These are phyloP conservation scores for Thermophis baileyi DNA, from an alignment of 2,113 vertebrate genomes.

Conservation along the genomic window DNA sequence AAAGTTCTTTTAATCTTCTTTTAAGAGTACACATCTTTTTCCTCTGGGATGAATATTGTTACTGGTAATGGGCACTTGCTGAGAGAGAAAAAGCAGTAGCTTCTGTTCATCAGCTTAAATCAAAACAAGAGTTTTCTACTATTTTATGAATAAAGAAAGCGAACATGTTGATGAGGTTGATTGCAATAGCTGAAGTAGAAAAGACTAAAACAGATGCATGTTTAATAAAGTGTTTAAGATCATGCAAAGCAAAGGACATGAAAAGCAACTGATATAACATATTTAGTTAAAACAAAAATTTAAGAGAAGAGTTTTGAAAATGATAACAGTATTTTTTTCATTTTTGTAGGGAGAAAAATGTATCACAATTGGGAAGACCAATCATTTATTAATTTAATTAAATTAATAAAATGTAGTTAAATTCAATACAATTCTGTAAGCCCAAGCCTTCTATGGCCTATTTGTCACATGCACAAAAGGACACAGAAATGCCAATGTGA, in stretches of 20 bases:
- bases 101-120: slow-evolving; percentile 57
- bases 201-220: slow-evolving; percentile 36
- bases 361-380: not conserved
- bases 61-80: slow-evolving; percentile 41
- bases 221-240: slow-evolving; percentile 38
- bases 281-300: not conserved
- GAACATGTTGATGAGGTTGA: slow-evolving; percentile 50
- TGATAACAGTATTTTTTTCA: not conserved
- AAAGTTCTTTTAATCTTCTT: slow-evolving; percentile 54
- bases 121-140: slow-evolving; percentile 54
- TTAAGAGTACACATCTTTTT: slow-evolving; percentile 49
- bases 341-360: not conserved
- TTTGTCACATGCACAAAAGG: not conserved
- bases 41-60: slow-evolving; percentile 43
- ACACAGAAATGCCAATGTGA: not conserved
- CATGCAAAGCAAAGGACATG: not conserved
- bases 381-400: not conserved
- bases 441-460: not conserved
- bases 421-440: not conserved
- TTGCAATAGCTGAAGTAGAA: slow-evolving; percentile 41
- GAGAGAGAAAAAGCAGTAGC: slow-evolving; percentile 37
- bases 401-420: not conserved
- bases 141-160: slow-evolving; percentile 44
- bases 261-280: not conserved
- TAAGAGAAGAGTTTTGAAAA: not conserved